Evolutionary conservation across 2,888 invertebrate genomes (phyloP), one percentile per base, ranked within the genome.

Genomic region (Melanchra persicariae): DNA sequence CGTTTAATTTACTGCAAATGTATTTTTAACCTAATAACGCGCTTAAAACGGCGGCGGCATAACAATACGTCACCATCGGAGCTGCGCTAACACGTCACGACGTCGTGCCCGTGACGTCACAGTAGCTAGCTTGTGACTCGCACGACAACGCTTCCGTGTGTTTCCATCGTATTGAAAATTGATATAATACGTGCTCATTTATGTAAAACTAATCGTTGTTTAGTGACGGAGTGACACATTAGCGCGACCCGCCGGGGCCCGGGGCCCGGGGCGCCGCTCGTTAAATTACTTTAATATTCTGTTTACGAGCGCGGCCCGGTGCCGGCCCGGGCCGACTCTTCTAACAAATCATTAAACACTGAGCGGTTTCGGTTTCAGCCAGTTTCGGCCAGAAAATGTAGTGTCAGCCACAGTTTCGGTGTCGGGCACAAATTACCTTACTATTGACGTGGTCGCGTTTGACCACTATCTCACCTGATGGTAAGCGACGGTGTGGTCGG

Each of bases 221-320:
- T 43, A 65, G 60, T 65, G 22, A 59, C 49, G 26, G 22, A 49
- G 47, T 59, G 63, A 72, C 54, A 40, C n/a, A 52, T 64, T 43
- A 60, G 54, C 59, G 49, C 52, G 43, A n/a, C 19, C n/a, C 30
- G 26, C 26, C 22, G 7, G n/a, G 26, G 6, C 47, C 26, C 15
- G 40, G 26, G 19, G 30, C n/a, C 3, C 15, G 40, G 7, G 17
- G 15, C 34, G 49, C n/a, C 58, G 26, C 63, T 64, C 72, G 64
- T 74, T 49, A 63, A 59, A 59, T 59, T n/a, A n/a, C 57, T 63
- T 58, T 47, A 52, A 59, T 47, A 71, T 51, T 59, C 52, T 34
- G 52, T 71, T 63, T 71, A 49, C 72, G 47, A 54, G 52, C 22
- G 52, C 22, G 70, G 49, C 43, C 34, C 24, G 54, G 34, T 4